These are phyloP conservation scores for Natrix natrix DNA, from an alignment of 2,797 vertebrate species.

Conservation along the genomic window DNA sequence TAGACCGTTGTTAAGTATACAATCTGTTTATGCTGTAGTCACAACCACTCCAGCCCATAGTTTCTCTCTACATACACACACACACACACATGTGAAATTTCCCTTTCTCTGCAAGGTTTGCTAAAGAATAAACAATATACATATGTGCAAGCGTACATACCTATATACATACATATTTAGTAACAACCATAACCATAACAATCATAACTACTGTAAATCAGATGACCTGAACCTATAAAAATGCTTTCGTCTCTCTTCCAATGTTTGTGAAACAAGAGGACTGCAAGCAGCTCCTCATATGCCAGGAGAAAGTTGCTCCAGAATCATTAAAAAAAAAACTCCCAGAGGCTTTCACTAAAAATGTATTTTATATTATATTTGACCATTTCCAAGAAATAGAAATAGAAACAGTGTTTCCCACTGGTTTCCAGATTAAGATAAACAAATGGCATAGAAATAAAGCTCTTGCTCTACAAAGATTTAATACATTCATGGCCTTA, in stretches of 20 bases:
- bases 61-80: constrained; percentile 47
- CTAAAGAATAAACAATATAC: constrained; percentile 54
- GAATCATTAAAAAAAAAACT: neutral
- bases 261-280: constrained; percentile 23
- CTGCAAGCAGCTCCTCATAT: neutral
- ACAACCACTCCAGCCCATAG: constrained; percentile 60
- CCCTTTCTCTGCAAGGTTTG: constrained; percentile 43
- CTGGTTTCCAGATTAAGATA: neutral
- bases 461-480: neutral
- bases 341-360: constrained; percentile 5
- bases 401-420: neutral
- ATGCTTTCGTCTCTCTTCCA: constrained; percentile 33
- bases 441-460: neutral
- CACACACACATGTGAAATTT: constrained; percentile 48
- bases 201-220: constrained; percentile 32
- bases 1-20: constrained; percentile 47
- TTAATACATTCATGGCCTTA: neutral
- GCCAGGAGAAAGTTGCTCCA: neutral
- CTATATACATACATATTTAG: constrained; percentile 43
- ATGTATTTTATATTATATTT: neutral
- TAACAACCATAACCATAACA: neutral
- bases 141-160: constrained; percentile 38
- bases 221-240: constrained; percentile 38
- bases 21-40: constrained; percentile 59
- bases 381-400: neutral